Percentiles rank a stretch among this genome's conserved stretches.
Conservation (phyloP, 2,113 vertebrate species). For the Arizona elegans region DNA sequence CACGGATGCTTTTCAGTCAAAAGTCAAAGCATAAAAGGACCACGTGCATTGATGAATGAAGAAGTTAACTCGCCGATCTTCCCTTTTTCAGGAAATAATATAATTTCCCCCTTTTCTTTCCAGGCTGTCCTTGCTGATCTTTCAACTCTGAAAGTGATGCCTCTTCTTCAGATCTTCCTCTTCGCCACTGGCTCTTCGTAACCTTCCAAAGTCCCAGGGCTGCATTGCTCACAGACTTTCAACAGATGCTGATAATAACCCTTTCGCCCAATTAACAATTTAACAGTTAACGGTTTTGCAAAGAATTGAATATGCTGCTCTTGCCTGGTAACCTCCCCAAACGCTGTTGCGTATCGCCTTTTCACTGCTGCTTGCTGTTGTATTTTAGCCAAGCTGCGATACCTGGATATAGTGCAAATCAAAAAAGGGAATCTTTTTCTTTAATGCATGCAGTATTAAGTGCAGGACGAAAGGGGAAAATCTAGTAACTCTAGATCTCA, state of each 20-base stretch:
- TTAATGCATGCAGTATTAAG: slow-evolving; percentile 57
- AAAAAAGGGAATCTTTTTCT: background rate
- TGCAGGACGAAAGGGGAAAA: slow-evolving; percentile 54
- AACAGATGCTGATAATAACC: slow-evolving; percentile 61
- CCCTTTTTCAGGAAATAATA: slow-evolving; percentile 38
- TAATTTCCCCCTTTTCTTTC: slow-evolving; percentile 46
- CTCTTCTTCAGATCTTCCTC: slow-evolving; percentile 96
- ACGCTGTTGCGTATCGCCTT: slow-evolving; percentile 45
- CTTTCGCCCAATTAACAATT: slow-evolving; percentile 71
- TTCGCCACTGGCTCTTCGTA: slow-evolving; percentile 88
- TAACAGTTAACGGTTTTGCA: slow-evolving; percentile 58
- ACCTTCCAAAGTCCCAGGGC: slow-evolving; percentile 38
- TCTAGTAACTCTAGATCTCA: slow-evolving; percentile 38
- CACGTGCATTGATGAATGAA: slow-evolving; percentile 15
- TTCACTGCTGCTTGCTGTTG: slow-evolving; percentile 59
- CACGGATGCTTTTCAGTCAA: background rate
- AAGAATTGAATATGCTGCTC: slow-evolving; percentile 52
- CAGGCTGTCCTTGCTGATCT: slow-evolving; percentile 98
- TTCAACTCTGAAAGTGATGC: slow-evolving; percentile 97
- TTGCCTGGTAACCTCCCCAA: slow-evolving; percentile 39
- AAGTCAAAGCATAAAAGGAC: background rate
- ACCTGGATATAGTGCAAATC: slow-evolving; percentile 23
- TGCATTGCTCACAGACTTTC: slow-evolving; percentile 52
- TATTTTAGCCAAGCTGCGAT: slow-evolving; percentile 45
- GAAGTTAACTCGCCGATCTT: background rate